Conservation (phyloP, 2,888 invertebrate species). For the Andrena haemorrhoa region DNA sequence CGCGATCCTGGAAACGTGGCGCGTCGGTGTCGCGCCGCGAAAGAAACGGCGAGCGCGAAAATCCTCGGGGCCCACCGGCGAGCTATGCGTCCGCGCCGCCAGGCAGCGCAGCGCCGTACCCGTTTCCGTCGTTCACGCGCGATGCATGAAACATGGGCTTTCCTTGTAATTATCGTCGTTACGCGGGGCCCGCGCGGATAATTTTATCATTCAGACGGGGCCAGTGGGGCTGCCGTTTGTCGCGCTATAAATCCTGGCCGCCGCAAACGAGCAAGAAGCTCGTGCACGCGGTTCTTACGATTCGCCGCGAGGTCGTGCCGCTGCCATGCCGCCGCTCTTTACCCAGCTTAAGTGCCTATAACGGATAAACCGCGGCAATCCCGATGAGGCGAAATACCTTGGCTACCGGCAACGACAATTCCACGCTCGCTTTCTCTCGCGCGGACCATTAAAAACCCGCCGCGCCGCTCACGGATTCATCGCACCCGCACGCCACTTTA, state of each 20-base stretch:
- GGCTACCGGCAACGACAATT: conserved; percentile 46
- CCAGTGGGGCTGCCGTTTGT: conserved; percentile 35
- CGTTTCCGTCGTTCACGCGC: conserved; percentile 40
- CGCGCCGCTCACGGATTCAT: conserved; percentile 44
- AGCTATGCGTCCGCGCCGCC: background rate
- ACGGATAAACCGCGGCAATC: conserved; percentile 62
- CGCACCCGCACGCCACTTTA: conserved; percentile 55
- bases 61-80: background rate
- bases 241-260: conserved; percentile 53
- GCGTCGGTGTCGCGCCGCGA: background rate
- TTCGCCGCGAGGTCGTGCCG: conserved; percentile 38
- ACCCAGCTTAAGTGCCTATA: conserved; percentile 53
- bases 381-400: conserved; percentile 54
- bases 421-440: conserved; percentile 64
- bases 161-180: conserved; percentile 60
- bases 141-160: conserved; percentile 50
- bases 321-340: conserved; percentile 33
- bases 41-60: background rate
- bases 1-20: conserved; percentile 32
- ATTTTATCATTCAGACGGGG: conserved; percentile 54
- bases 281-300: conserved; percentile 47
- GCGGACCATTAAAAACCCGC: conserved; percentile 54
- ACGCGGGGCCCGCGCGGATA: conserved; percentile 28
- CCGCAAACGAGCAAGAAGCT: conserved; percentile 63
- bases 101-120: background rate